These are phyloP conservation scores for Semnornis frantzii DNA, from an alignment of 2,113 vertebrate genomes.

Conservation along the genomic window DNA sequence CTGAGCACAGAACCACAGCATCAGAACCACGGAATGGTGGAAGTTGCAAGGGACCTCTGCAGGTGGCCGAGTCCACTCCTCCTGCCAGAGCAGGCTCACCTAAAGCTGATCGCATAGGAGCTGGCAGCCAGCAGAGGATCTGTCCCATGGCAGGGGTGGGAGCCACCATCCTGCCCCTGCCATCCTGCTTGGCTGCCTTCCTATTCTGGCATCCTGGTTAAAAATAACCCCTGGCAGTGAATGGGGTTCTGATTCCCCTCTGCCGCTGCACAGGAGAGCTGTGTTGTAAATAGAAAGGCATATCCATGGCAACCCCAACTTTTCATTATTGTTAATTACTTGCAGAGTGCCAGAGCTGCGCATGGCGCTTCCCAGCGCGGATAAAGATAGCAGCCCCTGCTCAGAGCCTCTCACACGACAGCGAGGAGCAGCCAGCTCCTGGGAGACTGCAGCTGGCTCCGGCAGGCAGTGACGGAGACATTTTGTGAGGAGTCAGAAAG, in stretches of 20 bases:
- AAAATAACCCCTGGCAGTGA: background rate
- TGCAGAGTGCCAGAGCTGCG: background rate
- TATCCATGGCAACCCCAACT: constrained; percentile 54
- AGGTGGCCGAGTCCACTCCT: no score
- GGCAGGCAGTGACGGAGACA: background rate
- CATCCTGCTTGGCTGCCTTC: background rate
- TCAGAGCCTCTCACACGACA: background rate
- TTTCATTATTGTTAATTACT: constrained; percentile 50
- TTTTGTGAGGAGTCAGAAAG: background rate
- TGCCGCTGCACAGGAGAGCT: background rate
- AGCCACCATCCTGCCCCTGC: background rate
- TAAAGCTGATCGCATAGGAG: no score
- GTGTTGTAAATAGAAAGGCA: constrained; percentile 20
- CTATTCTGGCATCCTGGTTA: background rate
- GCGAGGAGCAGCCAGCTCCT: background rate
- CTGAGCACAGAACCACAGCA: background rate
- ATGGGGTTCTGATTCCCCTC: background rate
- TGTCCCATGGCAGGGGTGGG: background rate
- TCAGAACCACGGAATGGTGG: no score
- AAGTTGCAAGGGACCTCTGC: no score
- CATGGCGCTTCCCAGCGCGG: background rate
- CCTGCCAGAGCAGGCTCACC: no score
- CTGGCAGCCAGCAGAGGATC: background rate
- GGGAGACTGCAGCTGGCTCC: background rate
- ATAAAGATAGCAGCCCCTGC: background rate